Evolutionary conservation across 2,113 vertebrate genomes (phyloP).

Genomic region (Toxotes jaculatrix): DNA sequence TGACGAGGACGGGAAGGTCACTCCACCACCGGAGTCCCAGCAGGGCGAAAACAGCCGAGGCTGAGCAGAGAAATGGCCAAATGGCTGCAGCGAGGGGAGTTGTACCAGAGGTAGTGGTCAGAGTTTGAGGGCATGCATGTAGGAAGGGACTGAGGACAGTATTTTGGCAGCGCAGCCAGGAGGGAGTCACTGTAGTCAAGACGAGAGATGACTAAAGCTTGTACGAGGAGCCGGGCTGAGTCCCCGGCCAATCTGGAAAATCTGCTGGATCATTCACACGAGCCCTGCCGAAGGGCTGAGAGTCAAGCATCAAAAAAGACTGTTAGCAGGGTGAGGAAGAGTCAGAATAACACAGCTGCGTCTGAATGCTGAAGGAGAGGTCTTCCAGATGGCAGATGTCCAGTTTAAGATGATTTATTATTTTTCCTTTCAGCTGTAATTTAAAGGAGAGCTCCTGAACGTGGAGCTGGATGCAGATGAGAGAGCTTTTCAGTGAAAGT

Average conservation of each 20-base stretch:
- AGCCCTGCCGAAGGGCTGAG: background rate
- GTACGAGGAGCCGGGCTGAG: conserved; percentile 9
- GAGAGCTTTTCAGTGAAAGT: background rate
- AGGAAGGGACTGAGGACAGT: background rate
- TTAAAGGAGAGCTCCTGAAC: conserved; percentile 6
- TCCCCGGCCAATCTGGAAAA: conserved; percentile 26
- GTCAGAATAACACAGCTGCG: background rate
- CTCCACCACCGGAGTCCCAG: conserved; percentile 27
- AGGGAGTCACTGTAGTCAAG: conserved; percentile 8
- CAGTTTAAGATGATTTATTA: too few species aligned
- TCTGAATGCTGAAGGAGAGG: background rate
- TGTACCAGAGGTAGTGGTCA: background rate
- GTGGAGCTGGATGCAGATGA: background rate
- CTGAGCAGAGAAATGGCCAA: background rate
- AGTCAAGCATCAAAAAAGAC: background rate
- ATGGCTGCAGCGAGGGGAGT: background rate
- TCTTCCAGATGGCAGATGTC: background rate
- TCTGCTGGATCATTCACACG: conserved; percentile 26
- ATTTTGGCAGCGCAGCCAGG: background rate
- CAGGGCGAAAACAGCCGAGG: background rate
- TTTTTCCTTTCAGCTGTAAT: background rate
- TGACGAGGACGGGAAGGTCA: conserved; percentile 55
- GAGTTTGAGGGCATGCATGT: background rate
- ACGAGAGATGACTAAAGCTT: conserved; percentile 45
- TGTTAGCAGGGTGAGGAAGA: background rate